Conservation (phyloP, 2,888 invertebrate genomes). For the Deilephila porcellus region DNA sequence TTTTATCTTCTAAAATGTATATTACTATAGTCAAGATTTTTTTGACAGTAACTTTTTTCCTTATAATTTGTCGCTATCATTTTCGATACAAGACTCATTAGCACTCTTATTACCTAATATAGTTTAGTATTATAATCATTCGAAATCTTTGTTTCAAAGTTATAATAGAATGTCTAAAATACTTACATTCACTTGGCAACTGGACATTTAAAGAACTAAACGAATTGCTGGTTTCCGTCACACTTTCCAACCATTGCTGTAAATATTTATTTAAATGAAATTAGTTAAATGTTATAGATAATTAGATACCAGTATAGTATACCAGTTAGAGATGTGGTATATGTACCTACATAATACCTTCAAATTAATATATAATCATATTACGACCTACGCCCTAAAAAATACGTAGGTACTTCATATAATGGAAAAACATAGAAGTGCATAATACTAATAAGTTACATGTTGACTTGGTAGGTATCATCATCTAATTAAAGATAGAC, state of each 20-base stretch:
- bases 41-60: background rate
- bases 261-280: conserved; percentile 36
- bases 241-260: conserved; percentile 72
- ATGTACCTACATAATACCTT: too few species aligned
- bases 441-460: too few species aligned
- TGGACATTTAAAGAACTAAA: conserved; percentile 54
- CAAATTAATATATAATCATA: too few species aligned
- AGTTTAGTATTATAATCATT: background rate
- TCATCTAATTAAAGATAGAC: too few species aligned
- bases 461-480: too few species aligned
- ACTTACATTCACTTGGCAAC: conserved; percentile 36
- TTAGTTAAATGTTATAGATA: too few species aligned
- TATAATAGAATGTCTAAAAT: background rate
- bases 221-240: conserved; percentile 67
- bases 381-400: too few species aligned
- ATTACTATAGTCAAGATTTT: too few species aligned
- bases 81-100: background rate
- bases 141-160: too few species aligned
- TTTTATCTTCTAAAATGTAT: background rate
- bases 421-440: too few species aligned
- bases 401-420: too few species aligned
- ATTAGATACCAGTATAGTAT: background rate
- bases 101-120: background rate
- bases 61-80: too few species aligned
- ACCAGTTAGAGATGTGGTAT: background rate